Conservation (phyloP, 2,888 invertebrate species). For the Sarcophaga rosellei region DNA sequence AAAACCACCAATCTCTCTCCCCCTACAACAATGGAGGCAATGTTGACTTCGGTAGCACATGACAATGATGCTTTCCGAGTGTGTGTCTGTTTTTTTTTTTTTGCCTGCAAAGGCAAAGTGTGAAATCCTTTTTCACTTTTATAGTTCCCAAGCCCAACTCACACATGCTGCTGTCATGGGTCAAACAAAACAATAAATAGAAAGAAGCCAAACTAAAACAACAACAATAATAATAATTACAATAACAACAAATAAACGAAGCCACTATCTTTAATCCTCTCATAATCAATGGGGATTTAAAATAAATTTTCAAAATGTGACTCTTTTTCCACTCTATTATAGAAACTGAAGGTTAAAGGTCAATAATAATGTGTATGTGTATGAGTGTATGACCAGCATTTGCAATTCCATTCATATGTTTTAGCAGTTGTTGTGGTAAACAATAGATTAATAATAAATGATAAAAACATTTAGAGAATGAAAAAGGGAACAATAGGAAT, state of each 20-base stretch:
- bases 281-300: constrained; percentile 53
- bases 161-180: neutral
- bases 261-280: constrained; percentile 50
- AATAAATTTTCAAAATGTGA: constrained; percentile 35
- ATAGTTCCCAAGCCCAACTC: constrained; percentile 41
- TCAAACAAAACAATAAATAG: constrained; percentile 26
- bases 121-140: constrained; percentile 65
- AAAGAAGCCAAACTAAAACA: constrained; percentile 56
- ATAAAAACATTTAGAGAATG: neutral
- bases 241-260: constrained; percentile 19
- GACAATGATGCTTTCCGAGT: neutral
- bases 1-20: neutral
- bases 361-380: neutral
- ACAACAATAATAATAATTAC: too few species aligned
- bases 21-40: neutral
- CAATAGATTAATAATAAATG: constrained; percentile 50
- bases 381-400: constrained; percentile 44
- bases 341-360: constrained; percentile 39
- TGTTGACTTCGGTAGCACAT: constrained; percentile 4
- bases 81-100: neutral
- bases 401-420: neutral
- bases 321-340: constrained; percentile 9
- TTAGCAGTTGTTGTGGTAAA: neutral
- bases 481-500: constrained; percentile 52
- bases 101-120: constrained; percentile 58